A percentile compares a stretch with the other conserved stretches of the same genome.
phyloP scores from a whole-genome alignment of 1,140 invertebrate genomes.

The Meloidogyne hapla region DNA sequence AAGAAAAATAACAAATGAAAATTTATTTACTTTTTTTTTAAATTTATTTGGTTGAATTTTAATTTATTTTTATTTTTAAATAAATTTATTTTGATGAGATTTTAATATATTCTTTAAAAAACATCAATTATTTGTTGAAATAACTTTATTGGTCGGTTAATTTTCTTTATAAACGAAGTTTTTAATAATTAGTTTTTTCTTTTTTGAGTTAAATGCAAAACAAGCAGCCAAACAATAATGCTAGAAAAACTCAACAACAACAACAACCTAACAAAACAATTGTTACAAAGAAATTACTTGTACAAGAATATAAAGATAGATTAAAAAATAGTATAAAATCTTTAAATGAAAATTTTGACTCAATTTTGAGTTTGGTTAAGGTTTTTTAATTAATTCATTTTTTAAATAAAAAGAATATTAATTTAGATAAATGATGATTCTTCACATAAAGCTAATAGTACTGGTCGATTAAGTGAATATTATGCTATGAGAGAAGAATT shows the following conservation, averaged over 20 bases:
- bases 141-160: too few species aligned
- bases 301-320: conserved; percentile 39
- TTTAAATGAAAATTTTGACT: conserved; percentile 38
- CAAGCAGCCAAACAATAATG: not conserved
- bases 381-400: conserved; percentile 30
- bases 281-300: conserved; percentile 37
- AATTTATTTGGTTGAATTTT: not conserved
- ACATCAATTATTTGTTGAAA: too few species aligned
- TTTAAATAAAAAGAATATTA: not conserved
- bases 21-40: not conserved
- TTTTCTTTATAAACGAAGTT: too few species aligned
- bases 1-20: not conserved
- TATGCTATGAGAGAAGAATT: conserved; percentile 44
- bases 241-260: not conserved
- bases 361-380: conserved; percentile 41
- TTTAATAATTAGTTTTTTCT: too few species aligned
- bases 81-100: not conserved
- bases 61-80: not conserved
- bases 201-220: not conserved
- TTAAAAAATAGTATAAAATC: conserved; percentile 44
- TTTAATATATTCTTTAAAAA: not conserved
- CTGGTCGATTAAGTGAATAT: conserved; percentile 29
- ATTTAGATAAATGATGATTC: conserved; percentile 36
- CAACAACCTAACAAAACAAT: conserved; percentile 25
- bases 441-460: conserved; percentile 28